phyloP scores from a whole-genome alignment of 2,113 vertebrate species.

The Cavia porcellus region DNA sequence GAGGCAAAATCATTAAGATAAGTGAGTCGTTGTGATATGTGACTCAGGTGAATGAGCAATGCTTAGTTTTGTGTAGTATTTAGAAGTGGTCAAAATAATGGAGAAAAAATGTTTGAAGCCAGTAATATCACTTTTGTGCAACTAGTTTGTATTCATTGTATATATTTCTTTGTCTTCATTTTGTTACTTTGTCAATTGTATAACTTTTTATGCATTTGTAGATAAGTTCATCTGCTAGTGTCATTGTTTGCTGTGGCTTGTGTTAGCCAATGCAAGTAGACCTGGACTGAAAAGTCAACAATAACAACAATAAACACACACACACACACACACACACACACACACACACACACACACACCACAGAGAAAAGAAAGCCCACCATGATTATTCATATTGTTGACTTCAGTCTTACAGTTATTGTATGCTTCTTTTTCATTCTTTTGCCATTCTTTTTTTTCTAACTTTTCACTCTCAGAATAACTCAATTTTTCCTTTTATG shows the following conservation, averaged over 20 bases:
- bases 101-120: neutral
- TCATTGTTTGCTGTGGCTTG: neutral
- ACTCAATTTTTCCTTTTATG: neutral
- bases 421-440: neutral
- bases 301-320: neutral
- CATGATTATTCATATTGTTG: neutral
- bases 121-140: neutral
- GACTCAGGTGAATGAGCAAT: neutral
- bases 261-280: neutral
- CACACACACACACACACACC: neutral
- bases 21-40: neutral
- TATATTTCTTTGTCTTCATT: neutral
- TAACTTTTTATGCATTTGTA: neutral
- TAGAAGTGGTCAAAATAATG: neutral
- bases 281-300: neutral
- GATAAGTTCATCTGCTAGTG: neutral
- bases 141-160: neutral
- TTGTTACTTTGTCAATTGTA: neutral
- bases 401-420: neutral
- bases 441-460: neutral
- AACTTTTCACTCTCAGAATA: neutral
- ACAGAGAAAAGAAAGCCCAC: neutral
- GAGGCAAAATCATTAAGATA: neutral
- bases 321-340: no score
- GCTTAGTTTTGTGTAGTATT: neutral